phyloP scores from a whole-genome alignment of 2,113 vertebrate genomes.

The Zingel zingel region DNA sequence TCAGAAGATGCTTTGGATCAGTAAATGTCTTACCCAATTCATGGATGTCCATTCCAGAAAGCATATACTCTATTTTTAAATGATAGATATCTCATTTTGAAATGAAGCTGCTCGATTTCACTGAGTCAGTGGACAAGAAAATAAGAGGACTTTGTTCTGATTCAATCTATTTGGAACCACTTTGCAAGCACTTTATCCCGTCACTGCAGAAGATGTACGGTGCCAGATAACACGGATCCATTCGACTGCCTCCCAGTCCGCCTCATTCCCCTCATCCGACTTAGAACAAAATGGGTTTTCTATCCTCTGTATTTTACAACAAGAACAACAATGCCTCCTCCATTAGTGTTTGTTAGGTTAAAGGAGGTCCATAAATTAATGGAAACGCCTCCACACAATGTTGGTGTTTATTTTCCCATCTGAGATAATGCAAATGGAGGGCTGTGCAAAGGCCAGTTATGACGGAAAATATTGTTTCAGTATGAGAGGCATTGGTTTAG shows the following conservation, averaged over 20 bases:
- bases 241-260: constrained; percentile 3
- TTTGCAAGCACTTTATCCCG: constrained; percentile 59
- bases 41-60: neutral
- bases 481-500: constrained; percentile 2
- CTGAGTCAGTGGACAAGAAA: constrained; percentile 52
- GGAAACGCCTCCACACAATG: constrained; percentile 46
- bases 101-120: constrained; percentile 29
- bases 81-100: constrained; percentile 23
- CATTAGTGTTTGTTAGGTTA: constrained; percentile 54
- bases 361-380: constrained; percentile 51
- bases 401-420: constrained; percentile 50
- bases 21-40: neutral
- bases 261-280: constrained; percentile 16
- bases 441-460: constrained; percentile 46
- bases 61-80: neutral
- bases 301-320: constrained; percentile 5
- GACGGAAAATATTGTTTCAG: constrained; percentile 8
- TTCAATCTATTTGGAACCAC: constrained; percentile 61
- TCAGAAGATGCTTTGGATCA: neutral
- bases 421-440: constrained; percentile 32
- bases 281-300: neutral
- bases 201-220: constrained; percentile 33
- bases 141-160: constrained; percentile 55
- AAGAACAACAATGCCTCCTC: constrained; percentile 3
- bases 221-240: constrained; percentile 38